Conservation (phyloP, 2,797 vertebrate species). For the Picus viridis region DNA sequence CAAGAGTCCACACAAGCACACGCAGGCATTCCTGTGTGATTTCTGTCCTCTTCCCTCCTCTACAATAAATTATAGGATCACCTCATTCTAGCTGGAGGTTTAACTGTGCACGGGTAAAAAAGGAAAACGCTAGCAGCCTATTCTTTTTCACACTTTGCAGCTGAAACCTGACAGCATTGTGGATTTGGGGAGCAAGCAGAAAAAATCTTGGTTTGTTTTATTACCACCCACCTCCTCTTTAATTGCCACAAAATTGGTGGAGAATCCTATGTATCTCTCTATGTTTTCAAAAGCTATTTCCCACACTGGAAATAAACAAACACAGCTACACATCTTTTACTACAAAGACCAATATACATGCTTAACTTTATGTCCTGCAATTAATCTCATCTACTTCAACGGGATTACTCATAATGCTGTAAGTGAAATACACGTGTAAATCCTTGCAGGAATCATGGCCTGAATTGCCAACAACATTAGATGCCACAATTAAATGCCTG, state of each 20-base stretch:
- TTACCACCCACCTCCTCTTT: background rate
- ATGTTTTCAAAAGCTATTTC: background rate
- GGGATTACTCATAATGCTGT: conserved; percentile 18
- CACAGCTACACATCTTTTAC: conserved; percentile 9
- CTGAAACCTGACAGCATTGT: conserved; percentile 22
- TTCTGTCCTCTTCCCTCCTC: conserved; percentile 54
- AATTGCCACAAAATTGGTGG: background rate
- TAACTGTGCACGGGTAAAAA: conserved; percentile 67
- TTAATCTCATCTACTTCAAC: conserved; percentile 50
- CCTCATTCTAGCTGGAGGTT: conserved; percentile 61
- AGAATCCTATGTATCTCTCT: background rate
- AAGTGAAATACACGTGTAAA: background rate
- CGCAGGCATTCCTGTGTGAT: conserved; percentile 64
- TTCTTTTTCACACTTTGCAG: conserved; percentile 46
- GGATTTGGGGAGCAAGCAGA: background rate
- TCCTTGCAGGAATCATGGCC: conserved; percentile 17
- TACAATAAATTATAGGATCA: conserved; percentile 72
- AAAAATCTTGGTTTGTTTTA: background rate
- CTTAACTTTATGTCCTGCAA: conserved; percentile 41
- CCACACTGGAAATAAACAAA: background rate
- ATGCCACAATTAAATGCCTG: background rate
- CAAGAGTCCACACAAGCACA: conserved; percentile 67
- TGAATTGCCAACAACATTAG: background rate
- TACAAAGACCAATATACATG: conserved; percentile 5
- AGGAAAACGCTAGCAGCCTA: conserved; percentile 64